These are phyloP conservation scores for Mimachlamys varia DNA, from an alignment of 2,888 invertebrate species.

Conservation along the genomic window DNA sequence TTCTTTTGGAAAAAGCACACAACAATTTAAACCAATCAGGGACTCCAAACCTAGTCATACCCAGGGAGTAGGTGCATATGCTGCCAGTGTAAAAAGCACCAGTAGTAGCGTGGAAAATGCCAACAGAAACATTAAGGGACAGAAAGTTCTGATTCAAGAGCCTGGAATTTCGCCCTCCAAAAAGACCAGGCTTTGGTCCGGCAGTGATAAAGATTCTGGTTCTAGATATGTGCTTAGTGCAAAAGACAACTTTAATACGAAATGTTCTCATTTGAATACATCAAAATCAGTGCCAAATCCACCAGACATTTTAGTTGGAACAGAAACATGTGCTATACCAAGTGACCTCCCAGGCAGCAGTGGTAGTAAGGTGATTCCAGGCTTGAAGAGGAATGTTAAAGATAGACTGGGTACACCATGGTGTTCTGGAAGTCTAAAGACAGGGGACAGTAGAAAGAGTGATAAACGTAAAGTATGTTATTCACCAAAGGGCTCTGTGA, in stretches of 20 bases:
- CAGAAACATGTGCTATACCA: background rate
- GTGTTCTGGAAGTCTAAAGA: background rate
- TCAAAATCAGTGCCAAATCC: background rate
- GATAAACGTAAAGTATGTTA: background rate
- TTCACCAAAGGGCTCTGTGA: background rate
- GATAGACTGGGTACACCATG: background rate
- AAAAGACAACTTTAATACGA: background rate
- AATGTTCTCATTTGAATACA: background rate
- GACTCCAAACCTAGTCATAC: background rate
- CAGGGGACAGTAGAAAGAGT: background rate
- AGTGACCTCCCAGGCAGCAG: background rate
- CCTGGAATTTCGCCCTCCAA: background rate
- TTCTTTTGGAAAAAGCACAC: background rate
- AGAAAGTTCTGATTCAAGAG: background rate
- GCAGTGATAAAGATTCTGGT: background rate
- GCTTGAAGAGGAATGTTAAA: background rate
- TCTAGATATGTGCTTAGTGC: background rate
- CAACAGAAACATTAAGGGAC: background rate
- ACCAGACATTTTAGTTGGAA: constrained; percentile 24
- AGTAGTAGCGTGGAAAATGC: background rate
- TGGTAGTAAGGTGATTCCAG: background rate
- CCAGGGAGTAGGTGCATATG: background rate
- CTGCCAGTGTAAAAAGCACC: background rate
- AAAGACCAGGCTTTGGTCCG: background rate
- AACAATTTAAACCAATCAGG: background rate